Conservation (phyloP, 35 echinoderm and acorn worm species). For the Eucidaris tribuloides region DNA sequence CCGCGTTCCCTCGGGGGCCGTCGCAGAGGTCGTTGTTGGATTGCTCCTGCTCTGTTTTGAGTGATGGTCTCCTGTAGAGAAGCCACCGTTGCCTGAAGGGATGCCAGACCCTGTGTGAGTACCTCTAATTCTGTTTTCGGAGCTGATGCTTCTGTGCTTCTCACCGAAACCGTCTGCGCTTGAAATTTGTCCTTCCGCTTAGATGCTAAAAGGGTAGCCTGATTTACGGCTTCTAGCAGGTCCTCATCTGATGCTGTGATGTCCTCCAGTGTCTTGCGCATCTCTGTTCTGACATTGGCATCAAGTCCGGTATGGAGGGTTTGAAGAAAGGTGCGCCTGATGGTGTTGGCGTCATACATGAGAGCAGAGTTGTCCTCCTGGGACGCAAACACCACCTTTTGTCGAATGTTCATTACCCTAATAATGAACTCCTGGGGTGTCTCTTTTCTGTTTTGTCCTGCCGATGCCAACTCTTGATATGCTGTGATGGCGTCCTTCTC, state of each 20-base stretch:
- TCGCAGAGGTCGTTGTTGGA: background rate
- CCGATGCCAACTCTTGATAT: slow-evolving; percentile 32
- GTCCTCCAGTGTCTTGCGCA: background rate
- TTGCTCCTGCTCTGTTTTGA: slow-evolving; percentile 9
- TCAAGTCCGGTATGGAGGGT: background rate
- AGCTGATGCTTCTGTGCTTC: background rate
- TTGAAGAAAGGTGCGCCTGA: background rate
- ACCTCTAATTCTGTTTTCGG: background rate
- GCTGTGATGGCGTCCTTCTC: slow-evolving; percentile 21
- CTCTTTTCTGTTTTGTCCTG: slow-evolving; percentile 29
- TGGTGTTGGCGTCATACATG: background rate
- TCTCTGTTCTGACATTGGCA: background rate
- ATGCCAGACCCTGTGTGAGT: background rate
- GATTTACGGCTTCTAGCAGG: background rate
- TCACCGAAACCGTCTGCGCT: too few species aligned
- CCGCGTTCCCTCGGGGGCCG: slow-evolving; percentile 16
- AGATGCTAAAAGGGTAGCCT: too few species aligned
- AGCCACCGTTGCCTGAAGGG: background rate
- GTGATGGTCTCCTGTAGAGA: background rate
- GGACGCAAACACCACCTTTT: slow-evolving; percentile 56
- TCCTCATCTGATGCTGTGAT: background rate
- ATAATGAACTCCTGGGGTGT: slow-evolving; percentile 42
- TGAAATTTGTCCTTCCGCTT: too few species aligned
- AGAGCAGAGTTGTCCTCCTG: slow-evolving; percentile 59
- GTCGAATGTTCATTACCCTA: slow-evolving; percentile 44